Evolutionary conservation across 2,113 vertebrate genomes (phyloP).

Genomic region (Danionella cerebrum): DNA sequence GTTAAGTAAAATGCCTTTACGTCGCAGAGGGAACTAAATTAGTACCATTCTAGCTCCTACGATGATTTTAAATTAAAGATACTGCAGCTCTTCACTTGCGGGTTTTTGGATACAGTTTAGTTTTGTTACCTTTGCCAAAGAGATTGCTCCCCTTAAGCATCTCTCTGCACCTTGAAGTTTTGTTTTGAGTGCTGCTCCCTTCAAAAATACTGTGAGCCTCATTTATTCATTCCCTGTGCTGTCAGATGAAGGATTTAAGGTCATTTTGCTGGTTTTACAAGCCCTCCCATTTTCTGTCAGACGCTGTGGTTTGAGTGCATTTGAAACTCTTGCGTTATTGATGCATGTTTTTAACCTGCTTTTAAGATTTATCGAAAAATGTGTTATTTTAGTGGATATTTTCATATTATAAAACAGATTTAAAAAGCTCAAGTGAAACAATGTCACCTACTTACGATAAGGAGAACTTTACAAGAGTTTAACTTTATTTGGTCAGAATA

Average conservation of each 20-base stretch:
- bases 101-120: not conserved
- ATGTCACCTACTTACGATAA: not conserved
- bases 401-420: not conserved
- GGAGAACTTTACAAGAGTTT: not conserved
- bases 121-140: not conserved
- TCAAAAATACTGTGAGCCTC: not conserved
- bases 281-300: not conserved
- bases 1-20: too few species aligned
- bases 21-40: too few species aligned
- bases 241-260: not conserved
- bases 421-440: not conserved
- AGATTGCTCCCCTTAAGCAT: not conserved
- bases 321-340: too few species aligned
- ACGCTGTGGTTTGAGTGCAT: not conserved
- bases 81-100: not conserved
- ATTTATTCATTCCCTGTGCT: not conserved
- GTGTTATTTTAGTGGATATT: not conserved
- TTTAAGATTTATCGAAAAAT: not conserved
- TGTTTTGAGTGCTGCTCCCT: not conserved
- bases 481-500: not conserved
- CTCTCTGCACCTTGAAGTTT: not conserved
- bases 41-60: too few species aligned
- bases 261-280: not conserved
- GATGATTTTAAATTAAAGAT: too few species aligned
- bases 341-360: constrained; percentile 2